Percentiles rank a stretch among this genome's conserved stretches.
phyloP scores from a whole-genome alignment of 2,113 vertebrate species.

The Myiagra hebetior region DNA sequence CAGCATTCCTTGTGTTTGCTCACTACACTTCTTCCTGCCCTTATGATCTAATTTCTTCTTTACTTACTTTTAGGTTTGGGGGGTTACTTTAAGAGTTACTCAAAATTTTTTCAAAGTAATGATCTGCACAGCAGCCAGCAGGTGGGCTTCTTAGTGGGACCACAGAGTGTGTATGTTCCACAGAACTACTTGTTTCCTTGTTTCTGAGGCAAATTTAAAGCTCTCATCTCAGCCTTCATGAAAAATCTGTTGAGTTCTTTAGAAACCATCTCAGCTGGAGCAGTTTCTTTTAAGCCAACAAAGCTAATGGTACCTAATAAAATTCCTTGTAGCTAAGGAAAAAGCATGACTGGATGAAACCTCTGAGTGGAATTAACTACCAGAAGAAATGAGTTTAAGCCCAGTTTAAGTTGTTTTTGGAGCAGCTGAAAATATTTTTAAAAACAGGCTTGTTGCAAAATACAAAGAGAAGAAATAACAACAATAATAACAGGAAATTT shows the following conservation, averaged over 20 bases:
- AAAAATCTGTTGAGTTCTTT: not conserved
- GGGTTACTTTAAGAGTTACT: not conserved
- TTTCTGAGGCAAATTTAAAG: not conserved
- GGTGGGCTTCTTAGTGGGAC: not conserved
- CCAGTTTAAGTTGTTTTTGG: not conserved
- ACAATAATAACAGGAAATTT: constrained; percentile 2
- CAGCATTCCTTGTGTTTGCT: not conserved
- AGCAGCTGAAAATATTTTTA: not conserved
- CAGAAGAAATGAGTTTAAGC: not conserved
- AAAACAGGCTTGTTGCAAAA: not conserved
- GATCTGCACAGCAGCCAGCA: not conserved
- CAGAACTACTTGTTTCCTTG: not conserved
- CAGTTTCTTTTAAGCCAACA: not conserved
- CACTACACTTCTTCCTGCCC: not conserved
- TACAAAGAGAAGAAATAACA: not conserved
- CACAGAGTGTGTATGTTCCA: not conserved
- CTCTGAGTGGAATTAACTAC: constrained; percentile 43
- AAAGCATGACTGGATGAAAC: not conserved
- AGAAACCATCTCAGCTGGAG: not conserved
- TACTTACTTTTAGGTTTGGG: not conserved
- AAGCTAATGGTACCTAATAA: not conserved
- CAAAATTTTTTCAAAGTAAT: not conserved
- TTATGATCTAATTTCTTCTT: not conserved
- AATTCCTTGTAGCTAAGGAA: constrained; percentile 36
- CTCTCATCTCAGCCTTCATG: not conserved